Conservation (phyloP, 2,113 vertebrate genomes). For the Bettongia penicillata region DNA sequence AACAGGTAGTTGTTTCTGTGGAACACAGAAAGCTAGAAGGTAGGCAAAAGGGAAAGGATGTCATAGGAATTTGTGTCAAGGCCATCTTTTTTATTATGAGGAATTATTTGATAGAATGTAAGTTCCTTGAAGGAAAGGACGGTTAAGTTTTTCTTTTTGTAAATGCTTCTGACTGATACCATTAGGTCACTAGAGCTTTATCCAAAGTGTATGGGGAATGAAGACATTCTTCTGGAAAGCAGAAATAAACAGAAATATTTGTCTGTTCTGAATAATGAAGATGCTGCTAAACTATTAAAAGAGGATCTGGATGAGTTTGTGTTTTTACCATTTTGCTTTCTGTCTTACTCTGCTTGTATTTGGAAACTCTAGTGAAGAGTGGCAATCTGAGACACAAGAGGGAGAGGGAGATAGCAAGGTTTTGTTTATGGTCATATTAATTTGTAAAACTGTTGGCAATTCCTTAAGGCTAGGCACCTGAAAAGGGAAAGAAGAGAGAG, state of each 20-base stretch:
- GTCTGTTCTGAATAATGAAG: background rate
- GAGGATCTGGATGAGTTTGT: background rate
- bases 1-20: background rate
- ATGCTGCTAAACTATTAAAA: background rate
- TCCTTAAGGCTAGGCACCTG: background rate
- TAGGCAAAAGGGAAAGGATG: background rate
- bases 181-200: background rate
- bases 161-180: background rate
- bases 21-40: background rate
- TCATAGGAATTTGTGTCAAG: background rate
- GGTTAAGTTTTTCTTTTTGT: background rate
- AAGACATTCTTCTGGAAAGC: background rate
- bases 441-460: background rate
- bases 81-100: background rate
- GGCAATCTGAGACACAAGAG: background rate
- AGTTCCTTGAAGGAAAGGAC: background rate
- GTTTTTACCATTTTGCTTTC: background rate
- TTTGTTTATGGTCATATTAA: background rate
- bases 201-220: background rate
- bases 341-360: background rate
- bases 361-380: background rate
- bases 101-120: background rate
- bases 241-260: background rate
- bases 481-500: background rate
- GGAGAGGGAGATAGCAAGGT: background rate